These are phyloP conservation scores for Aphelenchoides bicaudatus DNA, from an alignment of 2,888 invertebrate species.

Conservation along the genomic window DNA sequence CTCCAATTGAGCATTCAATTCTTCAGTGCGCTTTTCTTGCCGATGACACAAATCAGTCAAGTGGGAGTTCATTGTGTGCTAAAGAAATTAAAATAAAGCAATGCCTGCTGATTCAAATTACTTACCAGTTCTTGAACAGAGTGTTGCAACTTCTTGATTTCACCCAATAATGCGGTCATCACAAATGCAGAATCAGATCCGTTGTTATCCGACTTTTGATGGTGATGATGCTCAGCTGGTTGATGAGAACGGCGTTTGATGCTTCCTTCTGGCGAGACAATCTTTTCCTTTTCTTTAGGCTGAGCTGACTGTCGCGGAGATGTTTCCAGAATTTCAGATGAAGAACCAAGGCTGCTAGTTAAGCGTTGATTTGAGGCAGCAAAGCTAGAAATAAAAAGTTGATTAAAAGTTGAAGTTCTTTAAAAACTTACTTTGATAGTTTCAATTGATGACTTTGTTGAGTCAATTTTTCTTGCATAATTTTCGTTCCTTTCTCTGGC, in stretches of 20 bases:
- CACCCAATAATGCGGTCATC: no score
- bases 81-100: no score
- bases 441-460: conserved; percentile 9
- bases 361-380: conserved; percentile 6
- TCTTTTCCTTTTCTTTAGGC: no score
- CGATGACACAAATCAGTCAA: conserved; percentile 6
- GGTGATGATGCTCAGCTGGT: neutral
- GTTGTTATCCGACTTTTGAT: conserved; percentile 1
- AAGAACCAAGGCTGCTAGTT: conserved; percentile 3
- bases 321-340: conserved; percentile 2
- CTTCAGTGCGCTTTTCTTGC: conserved; percentile 11
- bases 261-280: conserved; percentile 3
- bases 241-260: conserved; percentile 2
- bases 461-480: neutral
- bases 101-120: neutral
- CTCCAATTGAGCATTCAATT: conserved; percentile 18
- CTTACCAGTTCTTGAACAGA: neutral
- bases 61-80: conserved; percentile 1
- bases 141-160: neutral
- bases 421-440: conserved; percentile 4
- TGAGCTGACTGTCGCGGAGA: conserved; percentile 5
- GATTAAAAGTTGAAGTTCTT: neutral
- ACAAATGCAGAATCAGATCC: neutral
- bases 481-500: conserved; percentile 9
- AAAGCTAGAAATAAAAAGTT: neutral